Evolutionary conservation across 1,140 invertebrate species (phyloP), one percentile per base, ranked within the genome.

Genomic region (Drosophila ananassae): DNA sequence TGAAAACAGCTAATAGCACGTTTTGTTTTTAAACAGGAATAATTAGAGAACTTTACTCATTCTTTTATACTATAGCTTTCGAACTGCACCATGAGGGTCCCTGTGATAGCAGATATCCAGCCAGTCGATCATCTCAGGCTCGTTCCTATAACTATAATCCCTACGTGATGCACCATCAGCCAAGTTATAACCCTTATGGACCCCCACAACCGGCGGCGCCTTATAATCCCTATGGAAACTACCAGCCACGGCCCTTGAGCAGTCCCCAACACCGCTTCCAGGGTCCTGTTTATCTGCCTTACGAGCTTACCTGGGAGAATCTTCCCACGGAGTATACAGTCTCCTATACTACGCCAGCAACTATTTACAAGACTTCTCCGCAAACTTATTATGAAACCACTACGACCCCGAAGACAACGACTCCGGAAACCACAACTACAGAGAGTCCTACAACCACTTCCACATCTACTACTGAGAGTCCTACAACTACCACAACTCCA

Each of bases 251-350:
- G 17, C 32, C 50, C 13, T 13, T 41, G 48, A 17, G 13, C 0
- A 53, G 51, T 52, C 34, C 58, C 4, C 34, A 22, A 24, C 66
- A 64, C 1, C n/a, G 41, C 1, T 56, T 68, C 21, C 25, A 69
- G 25, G 63, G 34, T 2, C 50, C 39, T 0, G 64, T 68, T 3
- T 69, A 69, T 32, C 30, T 68, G 8, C 66, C 66, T 4, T 69
- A 69, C 24, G 41, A 69, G 21, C 47, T 69, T 7, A 48, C 66
- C 17, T 69, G 63, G 66, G 63, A 69, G 3, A 69, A 69, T 10
- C 51, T 69, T 12, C 66, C 66, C 41, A 56, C 41, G 1, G 66
- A 69, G n/a, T 39, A n/a, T 6, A 46, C 44, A 6, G 5, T 58
- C 2, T 12, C 44, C 25, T 51, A 32, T 10, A 25, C 25, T n/a